Conservation (phyloP, 1,140 invertebrate species). For the Halyomorpha halys region DNA sequence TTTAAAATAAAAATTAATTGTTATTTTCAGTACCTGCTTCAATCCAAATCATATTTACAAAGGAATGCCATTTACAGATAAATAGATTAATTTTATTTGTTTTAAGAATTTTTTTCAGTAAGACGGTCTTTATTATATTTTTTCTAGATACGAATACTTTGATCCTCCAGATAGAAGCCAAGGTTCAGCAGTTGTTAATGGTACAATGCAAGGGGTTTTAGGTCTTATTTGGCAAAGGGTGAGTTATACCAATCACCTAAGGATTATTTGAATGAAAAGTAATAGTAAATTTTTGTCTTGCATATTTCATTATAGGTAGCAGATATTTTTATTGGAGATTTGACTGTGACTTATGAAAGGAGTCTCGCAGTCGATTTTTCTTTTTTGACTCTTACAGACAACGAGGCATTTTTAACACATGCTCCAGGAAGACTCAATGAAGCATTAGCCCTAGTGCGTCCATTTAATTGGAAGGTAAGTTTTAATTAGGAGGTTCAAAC, state of each 20-base stretch:
- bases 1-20: too few relatives aligned
- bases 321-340: constrained; percentile 57
- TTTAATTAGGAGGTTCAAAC: too few relatives aligned
- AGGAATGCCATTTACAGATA: too few relatives aligned
- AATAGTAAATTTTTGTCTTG: too few relatives aligned
- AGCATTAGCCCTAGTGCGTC: constrained; percentile 53
- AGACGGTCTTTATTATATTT: too few relatives aligned
- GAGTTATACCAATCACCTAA: constrained; percentile 24
- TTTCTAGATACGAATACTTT: constrained; percentile 48
- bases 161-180: constrained; percentile 57
- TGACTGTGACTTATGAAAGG: constrained; percentile 54
- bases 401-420: constrained; percentile 57
- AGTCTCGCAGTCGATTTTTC: constrained; percentile 56
- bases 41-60: too few relatives aligned
- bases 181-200: constrained; percentile 50
- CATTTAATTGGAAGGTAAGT: constrained; percentile 52
- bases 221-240: constrained; percentile 54
- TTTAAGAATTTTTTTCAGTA: too few relatives aligned
- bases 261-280: too few relatives aligned
- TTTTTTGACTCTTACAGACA: constrained; percentile 57
- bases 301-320: constrained; percentile 41
- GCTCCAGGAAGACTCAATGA: constrained; percentile 55
- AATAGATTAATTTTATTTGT: not conserved
- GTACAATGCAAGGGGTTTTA: constrained; percentile 53
- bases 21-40: too few relatives aligned